Evolutionary conservation across 2,113 vertebrate genomes (phyloP).

Genomic region (Anoura caudifer): DNA sequence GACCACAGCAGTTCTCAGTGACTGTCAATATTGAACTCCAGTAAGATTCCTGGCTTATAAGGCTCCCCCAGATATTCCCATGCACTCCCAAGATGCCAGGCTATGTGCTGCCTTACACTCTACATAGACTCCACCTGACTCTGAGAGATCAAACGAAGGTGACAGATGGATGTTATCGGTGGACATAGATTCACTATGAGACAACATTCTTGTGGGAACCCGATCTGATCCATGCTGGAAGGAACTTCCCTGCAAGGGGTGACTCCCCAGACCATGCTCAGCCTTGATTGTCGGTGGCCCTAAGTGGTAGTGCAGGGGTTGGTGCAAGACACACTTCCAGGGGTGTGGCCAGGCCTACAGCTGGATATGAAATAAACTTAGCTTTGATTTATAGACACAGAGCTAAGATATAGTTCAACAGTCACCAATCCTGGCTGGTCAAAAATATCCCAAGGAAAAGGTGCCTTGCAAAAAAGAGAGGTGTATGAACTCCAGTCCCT

Average conservation of each 20-base stretch:
- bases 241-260: not conserved
- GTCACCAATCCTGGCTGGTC: not conserved
- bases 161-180: not conserved
- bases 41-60: not conserved
- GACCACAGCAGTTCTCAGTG: not conserved
- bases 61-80: not conserved
- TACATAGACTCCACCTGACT: not conserved
- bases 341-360: accelerated
- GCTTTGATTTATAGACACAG: not conserved
- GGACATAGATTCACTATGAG: not conserved
- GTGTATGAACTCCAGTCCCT: not conserved
- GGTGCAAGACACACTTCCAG: not conserved
- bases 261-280: not conserved
- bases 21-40: not conserved
- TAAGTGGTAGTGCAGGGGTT: not conserved
- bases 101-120: not conserved
- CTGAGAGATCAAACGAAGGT: not conserved
- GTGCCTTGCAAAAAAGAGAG: not conserved
- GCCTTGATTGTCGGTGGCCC: not conserved
- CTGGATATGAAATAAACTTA: not conserved
- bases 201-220: not conserved
- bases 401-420: not conserved
- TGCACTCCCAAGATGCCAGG: not conserved
- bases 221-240: not conserved
- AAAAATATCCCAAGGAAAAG: not conserved